phyloP scores from a whole-genome alignment of 1,140 invertebrate species.

The Drosophila triauraria region DNA sequence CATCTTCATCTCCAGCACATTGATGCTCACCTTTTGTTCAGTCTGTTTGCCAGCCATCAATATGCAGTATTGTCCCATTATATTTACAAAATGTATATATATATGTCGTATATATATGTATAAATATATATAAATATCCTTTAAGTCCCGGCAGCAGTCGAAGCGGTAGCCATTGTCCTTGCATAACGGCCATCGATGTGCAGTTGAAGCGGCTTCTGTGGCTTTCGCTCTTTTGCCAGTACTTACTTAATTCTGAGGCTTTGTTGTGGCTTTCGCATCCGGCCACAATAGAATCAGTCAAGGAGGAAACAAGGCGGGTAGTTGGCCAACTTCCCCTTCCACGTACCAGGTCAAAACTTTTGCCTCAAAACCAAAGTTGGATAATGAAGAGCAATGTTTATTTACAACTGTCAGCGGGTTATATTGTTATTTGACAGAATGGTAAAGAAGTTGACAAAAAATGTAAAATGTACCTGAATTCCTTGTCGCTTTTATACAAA shows the following conservation, averaged over 20 bases:
- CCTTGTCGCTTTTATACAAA: background rate
- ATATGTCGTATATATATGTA: background rate
- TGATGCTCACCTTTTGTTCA: slow-evolving; percentile 26
- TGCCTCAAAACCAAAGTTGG: slow-evolving; percentile 3
- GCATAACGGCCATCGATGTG: slow-evolving; percentile 25
- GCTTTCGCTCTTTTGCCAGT: slow-evolving; percentile 34
- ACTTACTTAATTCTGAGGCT: slow-evolving; percentile 26
- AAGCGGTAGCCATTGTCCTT: slow-evolving; percentile 13
- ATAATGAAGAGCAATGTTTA: slow-evolving; percentile 11
- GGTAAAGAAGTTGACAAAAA: background rate
- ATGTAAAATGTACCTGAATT: background rate
- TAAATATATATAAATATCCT: background rate
- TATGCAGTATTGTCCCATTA: slow-evolving; percentile 26
- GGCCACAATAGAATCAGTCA: slow-evolving; percentile 27
- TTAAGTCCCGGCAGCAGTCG: slow-evolving; percentile 1
- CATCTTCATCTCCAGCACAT: slow-evolving; percentile 25
- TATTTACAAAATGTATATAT: slow-evolving; percentile 12
- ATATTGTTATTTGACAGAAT: background rate
- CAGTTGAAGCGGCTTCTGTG: slow-evolving; percentile 17
- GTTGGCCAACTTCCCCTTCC: background rate
- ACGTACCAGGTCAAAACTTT: slow-evolving; percentile 11
- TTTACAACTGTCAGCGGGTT: slow-evolving; percentile 2
- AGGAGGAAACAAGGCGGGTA: slow-evolving; percentile 4
- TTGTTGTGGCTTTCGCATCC: slow-evolving; percentile 19
- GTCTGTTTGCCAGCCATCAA: slow-evolving; percentile 23